These are phyloP conservation scores for Beris morrisii DNA, from an alignment of 2,888 invertebrate genomes.

Conservation along the genomic window DNA sequence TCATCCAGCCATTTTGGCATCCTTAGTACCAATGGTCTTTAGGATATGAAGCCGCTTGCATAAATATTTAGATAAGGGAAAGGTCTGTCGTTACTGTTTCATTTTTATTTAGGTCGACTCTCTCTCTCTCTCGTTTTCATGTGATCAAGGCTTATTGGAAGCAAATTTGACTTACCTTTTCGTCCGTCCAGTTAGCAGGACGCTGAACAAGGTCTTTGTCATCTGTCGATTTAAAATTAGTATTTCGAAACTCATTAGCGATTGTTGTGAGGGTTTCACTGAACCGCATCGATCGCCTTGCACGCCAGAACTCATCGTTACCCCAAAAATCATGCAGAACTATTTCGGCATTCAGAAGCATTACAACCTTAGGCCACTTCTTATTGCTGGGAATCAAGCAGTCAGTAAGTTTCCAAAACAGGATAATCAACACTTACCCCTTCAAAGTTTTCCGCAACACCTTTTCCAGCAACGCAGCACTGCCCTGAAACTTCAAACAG, in stretches of 20 bases:
- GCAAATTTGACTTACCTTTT: conserved; percentile 53
- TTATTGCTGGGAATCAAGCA: conserved; percentile 12
- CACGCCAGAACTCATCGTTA: conserved; percentile 78
- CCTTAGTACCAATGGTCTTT: too few species aligned
- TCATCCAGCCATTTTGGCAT: too few species aligned
- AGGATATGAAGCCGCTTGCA: too few species aligned
- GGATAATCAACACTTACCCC: not conserved
- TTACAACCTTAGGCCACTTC: conserved; percentile 43
- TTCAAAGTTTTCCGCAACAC: conserved; percentile 56
- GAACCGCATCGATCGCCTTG: conserved; percentile 90
- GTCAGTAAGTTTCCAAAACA: not conserved
- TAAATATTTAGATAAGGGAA: too few species aligned
- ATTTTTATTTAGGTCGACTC: too few species aligned
- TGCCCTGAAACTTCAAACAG: conserved; percentile 86
- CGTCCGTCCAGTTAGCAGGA: conserved; percentile 65
- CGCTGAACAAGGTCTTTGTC: conserved; percentile 62
- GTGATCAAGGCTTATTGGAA: too few species aligned
- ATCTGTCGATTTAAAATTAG: conserved; percentile 66
- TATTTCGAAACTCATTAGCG: conserved; percentile 68
- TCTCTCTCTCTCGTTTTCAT: too few species aligned
- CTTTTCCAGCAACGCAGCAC: conserved; percentile 64
- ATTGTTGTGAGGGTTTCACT: conserved; percentile 66
- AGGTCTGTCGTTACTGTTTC: too few species aligned
- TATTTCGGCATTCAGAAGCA: conserved; percentile 72
- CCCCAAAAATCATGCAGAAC: conserved; percentile 88